phyloP scores from a whole-genome alignment of 2,113 vertebrate genomes.

The Mesoclemmys tuberculata region DNA sequence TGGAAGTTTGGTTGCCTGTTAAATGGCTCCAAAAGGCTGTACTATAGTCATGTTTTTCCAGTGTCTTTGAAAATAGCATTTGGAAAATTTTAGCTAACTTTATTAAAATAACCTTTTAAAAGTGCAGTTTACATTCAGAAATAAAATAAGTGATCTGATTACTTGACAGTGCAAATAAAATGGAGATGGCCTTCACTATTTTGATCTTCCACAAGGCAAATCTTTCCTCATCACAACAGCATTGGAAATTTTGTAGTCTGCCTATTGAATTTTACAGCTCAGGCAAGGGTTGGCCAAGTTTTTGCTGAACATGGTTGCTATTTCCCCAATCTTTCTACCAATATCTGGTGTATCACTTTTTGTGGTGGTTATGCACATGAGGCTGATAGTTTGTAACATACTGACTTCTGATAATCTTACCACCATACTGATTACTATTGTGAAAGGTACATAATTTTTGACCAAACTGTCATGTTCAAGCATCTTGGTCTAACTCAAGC shows the following conservation, averaged over 20 bases:
- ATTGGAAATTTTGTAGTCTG: background rate
- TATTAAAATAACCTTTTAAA: too few relatives aligned
- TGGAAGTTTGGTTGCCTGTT: too few relatives aligned
- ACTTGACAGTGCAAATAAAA: conserved; percentile 4
- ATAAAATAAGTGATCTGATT: conserved; percentile 17
- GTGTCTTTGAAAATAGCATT: background rate
- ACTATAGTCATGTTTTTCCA: background rate
- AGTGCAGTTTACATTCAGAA: background rate
- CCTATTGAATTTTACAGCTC: conserved; percentile 14
- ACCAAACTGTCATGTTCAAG: background rate
- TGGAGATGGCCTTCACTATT: background rate
- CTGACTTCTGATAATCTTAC: conserved; percentile 2
- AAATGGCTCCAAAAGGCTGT: background rate
- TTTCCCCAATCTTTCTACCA: background rate
- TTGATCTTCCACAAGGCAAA: background rate
- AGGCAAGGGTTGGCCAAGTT: background rate
- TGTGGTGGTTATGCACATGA: background rate
- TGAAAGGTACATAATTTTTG: background rate
- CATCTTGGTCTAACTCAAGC: background rate
- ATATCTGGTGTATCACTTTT: background rate
- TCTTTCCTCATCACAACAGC: background rate
- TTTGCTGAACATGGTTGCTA: background rate
- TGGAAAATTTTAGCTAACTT: background rate
- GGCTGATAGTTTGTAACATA: background rate
- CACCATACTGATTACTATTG: conserved; percentile 8